Conservation (phyloP, 2,888 invertebrate species). For the Protodeltote pygarga region DNA sequence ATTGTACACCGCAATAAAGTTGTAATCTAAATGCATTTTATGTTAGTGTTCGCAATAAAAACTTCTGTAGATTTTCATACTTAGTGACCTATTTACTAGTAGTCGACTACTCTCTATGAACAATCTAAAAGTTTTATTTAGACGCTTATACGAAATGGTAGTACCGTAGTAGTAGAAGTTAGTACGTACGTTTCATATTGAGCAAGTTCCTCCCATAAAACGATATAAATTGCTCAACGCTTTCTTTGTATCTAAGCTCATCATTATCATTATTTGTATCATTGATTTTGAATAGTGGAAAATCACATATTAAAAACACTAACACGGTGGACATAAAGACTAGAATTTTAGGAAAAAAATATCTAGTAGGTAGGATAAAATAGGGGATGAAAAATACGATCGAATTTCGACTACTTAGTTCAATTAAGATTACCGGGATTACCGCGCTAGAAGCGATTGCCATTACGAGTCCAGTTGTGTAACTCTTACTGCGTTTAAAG, state of each 20-base stretch:
- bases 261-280: not conserved
- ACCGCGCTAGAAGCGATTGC: too few species aligned
- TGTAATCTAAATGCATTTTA: slow-evolving; percentile 18
- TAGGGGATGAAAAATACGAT: too few species aligned
- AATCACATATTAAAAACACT: slow-evolving; percentile 1
- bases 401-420: too few species aligned
- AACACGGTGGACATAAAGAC: too few species aligned
- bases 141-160: slow-evolving; percentile 1
- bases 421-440: too few species aligned
- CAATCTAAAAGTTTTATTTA: not conserved
- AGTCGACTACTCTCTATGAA: not conserved
- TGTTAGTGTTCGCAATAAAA: slow-evolving; percentile 14
- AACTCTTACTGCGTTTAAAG: slow-evolving; percentile 31
- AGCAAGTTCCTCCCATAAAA: slow-evolving; percentile 28
- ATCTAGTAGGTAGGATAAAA: too few species aligned
- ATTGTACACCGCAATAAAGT: slow-evolving; percentile 8
- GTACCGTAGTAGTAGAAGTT: too few species aligned
- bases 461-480: slow-evolving; percentile 30
- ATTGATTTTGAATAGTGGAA: slow-evolving; percentile 12
- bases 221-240: slow-evolving; percentile 17
- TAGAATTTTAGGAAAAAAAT: slow-evolving; percentile 9
- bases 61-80: not conserved
- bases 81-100: slow-evolving; percentile 8
- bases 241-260: slow-evolving; percentile 24
- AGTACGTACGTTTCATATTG: too few species aligned